Evolutionary conservation across 2,113 vertebrate genomes (phyloP).

Genomic region (Anguilla japonica): DNA sequence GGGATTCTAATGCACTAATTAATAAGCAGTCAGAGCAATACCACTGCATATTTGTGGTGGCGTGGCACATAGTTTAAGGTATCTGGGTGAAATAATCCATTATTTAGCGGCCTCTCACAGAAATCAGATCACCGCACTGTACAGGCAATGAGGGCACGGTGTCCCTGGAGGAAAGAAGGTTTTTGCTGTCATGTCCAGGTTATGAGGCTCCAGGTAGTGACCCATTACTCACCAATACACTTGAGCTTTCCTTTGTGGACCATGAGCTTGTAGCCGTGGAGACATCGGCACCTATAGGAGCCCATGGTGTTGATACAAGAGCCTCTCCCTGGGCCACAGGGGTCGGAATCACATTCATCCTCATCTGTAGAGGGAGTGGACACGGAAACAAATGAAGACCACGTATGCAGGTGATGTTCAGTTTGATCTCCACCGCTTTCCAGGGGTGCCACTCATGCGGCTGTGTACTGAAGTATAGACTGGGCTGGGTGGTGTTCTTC

Average conservation of each 20-base stretch:
- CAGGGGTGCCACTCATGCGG: neutral
- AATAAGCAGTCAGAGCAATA: neutral
- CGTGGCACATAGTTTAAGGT: neutral
- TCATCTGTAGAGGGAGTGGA: constrained; percentile 66
- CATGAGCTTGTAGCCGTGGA: constrained; percentile 77
- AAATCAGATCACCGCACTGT: neutral
- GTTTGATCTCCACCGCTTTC: neutral
- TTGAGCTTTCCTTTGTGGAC: constrained; percentile 75
- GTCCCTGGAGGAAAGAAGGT: too few relatives aligned
- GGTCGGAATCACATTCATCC: constrained; percentile 82
- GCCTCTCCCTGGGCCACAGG: constrained; percentile 77
- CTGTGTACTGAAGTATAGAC: neutral
- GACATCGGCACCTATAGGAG: constrained; percentile 81
- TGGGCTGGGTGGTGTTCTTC: too few relatives aligned
- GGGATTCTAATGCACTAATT: too few relatives aligned
- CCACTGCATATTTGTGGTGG: neutral
- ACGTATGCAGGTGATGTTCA: neutral
- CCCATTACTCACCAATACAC: constrained; percentile 75
- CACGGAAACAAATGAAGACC: neutral
- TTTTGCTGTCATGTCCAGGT: neutral
- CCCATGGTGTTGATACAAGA: constrained; percentile 79
- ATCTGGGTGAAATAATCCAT: neutral
- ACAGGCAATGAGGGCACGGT: neutral
- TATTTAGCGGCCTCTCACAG: neutral
- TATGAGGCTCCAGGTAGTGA: neutral